These are phyloP conservation scores for Rhizoglyphus robini DNA, from an alignment of 1,140 invertebrate species.

Conservation along the genomic window DNA sequence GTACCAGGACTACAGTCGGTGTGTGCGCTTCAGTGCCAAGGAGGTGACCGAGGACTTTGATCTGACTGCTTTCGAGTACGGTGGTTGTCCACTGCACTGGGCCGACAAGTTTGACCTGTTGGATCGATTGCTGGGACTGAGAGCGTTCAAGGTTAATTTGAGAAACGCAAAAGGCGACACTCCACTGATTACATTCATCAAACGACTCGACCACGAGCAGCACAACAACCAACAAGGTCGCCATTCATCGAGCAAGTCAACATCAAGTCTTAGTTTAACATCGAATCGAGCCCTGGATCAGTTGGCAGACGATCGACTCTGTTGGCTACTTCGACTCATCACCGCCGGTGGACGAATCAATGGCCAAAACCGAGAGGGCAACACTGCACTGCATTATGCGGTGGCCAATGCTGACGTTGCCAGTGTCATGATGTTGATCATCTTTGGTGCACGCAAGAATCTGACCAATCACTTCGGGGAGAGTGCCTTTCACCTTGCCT, in stretches of 20 bases:
- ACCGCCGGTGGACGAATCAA: neutral
- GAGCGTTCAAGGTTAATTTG: neutral
- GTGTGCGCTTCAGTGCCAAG: neutral
- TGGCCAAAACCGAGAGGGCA: neutral
- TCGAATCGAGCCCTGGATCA: too few species aligned
- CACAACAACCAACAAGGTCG: too few species aligned
- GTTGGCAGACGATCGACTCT: neutral
- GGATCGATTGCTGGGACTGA: neutral
- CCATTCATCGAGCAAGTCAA: neutral
- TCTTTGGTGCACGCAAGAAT: neutral
- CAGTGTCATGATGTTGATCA: neutral
- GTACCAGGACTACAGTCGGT: neutral
- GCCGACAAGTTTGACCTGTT: neutral
- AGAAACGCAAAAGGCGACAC: neutral
- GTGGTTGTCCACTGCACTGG: neutral
- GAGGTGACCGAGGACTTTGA: neutral
- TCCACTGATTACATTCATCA: neutral
- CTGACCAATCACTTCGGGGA: neutral
- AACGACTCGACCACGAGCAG: neutral
- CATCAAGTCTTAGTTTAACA: neutral
- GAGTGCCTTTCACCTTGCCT: neutral
- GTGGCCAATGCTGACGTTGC: neutral
- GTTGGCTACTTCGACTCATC: constrained; percentile 7
- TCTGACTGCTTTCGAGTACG: neutral
- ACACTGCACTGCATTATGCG: neutral